A percentile compares a stretch with the other conserved stretches of the same genome.
These are phyloP conservation scores for Anguilla rostrata DNA, from an alignment of 2,113 vertebrate species.

Conservation along the genomic window DNA sequence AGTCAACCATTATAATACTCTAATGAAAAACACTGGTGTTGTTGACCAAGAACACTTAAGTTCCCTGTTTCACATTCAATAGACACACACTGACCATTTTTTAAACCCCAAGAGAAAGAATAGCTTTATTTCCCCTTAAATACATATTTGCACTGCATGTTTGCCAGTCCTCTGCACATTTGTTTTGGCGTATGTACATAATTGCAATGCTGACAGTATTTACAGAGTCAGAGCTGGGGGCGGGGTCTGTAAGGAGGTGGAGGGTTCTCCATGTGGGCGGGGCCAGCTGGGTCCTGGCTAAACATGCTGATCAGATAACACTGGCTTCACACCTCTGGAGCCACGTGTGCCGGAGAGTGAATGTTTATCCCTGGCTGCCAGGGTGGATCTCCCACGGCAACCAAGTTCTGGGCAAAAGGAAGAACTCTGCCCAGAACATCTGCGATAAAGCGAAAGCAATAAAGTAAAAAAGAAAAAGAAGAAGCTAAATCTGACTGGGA, in stretches of 20 bases:
- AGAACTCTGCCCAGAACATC: not conserved
- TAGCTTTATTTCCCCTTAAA: constrained; percentile 64
- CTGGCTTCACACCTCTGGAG: not conserved
- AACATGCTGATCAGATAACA: not conserved
- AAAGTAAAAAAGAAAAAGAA: not conserved
- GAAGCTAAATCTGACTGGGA: not conserved
- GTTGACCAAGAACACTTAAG: not conserved
- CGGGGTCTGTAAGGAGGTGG: not conserved
- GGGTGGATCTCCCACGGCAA: not conserved
- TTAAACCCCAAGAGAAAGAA: constrained; percentile 62
- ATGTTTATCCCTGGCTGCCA: not conserved
- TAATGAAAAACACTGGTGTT: not conserved
- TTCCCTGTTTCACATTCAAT: not conserved
- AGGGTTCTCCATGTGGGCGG: not conserved
- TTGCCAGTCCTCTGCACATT: constrained; percentile 37
- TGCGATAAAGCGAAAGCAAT: no score
- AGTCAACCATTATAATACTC: not conserved
- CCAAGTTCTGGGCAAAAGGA: not conserved
- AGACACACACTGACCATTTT: constrained; percentile 16
- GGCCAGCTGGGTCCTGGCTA: not conserved
- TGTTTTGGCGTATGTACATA: constrained; percentile 37
- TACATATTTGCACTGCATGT: constrained; percentile 62
- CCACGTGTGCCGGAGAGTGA: not conserved
- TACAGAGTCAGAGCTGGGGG: constrained; percentile 53
- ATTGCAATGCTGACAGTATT: constrained; percentile 58